Base-by-base conservation (phyloP, 1,140 invertebrate species). In the Panulirus ornatus region DNA sequence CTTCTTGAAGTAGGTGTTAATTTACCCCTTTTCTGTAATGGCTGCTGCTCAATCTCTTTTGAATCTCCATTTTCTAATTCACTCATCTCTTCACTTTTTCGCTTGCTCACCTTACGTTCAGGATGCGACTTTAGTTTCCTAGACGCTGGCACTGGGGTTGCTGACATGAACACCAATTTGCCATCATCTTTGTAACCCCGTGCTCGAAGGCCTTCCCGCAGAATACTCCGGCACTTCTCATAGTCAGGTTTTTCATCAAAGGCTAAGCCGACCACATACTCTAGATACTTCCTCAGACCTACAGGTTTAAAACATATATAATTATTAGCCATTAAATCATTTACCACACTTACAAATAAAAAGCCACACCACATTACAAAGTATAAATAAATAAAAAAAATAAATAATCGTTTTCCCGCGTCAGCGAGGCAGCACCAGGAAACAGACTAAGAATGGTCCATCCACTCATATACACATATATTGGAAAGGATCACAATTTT, bases 241-340 rank as follows among this genome's bases (percentile, higher is more conserved):
- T 97, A 98, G 92, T 97, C 95, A 0, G 97, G 96, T 70, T 94
- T 94, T 71, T 96, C 95, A 91, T 97, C 95, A 93, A 97, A 96
- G 73, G 95, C 94, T 92, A 98, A 91, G 66, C 95, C 95, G 47
- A 95, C 94, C 0, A 97, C 95, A 93, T 97, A 96, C 83, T 96
- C 95, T 90, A 98, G 94, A 93, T 95, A 97, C 63, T 96, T 95
- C 54, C 94, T 94, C 22, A 97, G 92, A 11, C 95, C 94, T 85
- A 94, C 95, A 95, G 94, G 92, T 94, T 89, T 81, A 75, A 42
- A 84, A 82, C 19, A 84, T 76, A 78, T 51, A 66, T n/a, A 63
- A 92, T 9, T 54, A 63, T 82, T 30, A 92, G 91, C 91, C 71
- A 91, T 92, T 63, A 51, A 19, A 3, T 91, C 88, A 47, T 91